A percentile compares a stretch with the other conserved stretches of the same genome.
These are phyloP conservation scores for Diceros bicornis DNA, from an alignment of 2,797 vertebrate genomes.

Conservation along the genomic window DNA sequence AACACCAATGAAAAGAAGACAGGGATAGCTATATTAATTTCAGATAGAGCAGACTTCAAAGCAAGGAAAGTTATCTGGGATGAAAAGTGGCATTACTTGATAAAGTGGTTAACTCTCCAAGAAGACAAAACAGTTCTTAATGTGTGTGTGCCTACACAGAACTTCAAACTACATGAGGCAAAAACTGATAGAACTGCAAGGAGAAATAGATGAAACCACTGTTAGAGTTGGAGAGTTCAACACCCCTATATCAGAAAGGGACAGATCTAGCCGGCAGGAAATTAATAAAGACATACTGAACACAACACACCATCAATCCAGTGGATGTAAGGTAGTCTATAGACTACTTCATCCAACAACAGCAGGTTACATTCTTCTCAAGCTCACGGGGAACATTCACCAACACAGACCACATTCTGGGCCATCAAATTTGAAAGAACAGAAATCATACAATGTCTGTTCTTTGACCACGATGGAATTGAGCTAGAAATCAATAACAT, in stretches of 20 bases:
- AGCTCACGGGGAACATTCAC: not conserved
- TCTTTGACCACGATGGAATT: not conserved
- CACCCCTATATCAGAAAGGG: not conserved
- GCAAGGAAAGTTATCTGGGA: not conserved
- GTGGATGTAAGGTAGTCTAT: not conserved
- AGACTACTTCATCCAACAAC: not conserved
- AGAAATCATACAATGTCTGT: not conserved
- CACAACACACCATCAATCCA: not conserved
- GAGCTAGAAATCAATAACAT: not conserved
- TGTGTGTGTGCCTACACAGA: not conserved
- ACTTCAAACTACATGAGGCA: not conserved
- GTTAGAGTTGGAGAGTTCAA: not conserved
- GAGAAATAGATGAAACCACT: not conserved
- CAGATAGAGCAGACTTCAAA: not conserved
- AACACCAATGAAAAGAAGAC: not conserved
- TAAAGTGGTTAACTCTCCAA: not conserved
- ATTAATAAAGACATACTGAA: not conserved
- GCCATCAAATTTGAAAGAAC: not conserved
- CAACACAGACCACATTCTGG: not conserved
- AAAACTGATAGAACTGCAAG: not conserved
- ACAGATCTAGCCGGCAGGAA: not conserved
- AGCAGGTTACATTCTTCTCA: not conserved
- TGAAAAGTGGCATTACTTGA: not conserved
- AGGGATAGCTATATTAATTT: not conserved
- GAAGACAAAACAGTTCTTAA: not conserved